These are phyloP conservation scores for Nomada flava DNA, from an alignment of 2,888 invertebrate species.

Conservation along the genomic window DNA sequence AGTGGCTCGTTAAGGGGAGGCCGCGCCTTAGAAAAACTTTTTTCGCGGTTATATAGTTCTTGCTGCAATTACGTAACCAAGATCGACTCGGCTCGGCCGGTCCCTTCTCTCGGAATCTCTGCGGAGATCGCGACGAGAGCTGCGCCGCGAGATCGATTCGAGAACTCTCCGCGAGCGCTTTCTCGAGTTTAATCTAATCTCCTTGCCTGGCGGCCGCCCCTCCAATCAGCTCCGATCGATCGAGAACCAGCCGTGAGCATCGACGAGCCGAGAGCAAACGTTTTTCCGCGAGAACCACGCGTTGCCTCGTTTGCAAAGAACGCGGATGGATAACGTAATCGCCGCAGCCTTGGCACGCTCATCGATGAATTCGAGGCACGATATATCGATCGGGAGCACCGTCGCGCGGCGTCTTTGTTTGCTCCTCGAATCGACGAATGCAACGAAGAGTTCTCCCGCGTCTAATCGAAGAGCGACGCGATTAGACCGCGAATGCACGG, in stretches of 20 bases:
- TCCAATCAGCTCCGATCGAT: too few relatives aligned
- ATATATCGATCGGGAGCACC: background rate
- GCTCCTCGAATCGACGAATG: background rate
- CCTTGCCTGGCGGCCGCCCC: too few relatives aligned
- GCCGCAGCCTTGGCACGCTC: conserved; percentile 30
- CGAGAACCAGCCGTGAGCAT: too few relatives aligned
- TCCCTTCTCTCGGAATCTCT: conserved; percentile 25
- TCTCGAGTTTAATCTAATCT: too few relatives aligned
- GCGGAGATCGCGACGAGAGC: conserved; percentile 25
- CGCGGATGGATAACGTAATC: background rate
- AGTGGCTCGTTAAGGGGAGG: conserved; percentile 41
- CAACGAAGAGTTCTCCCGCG: too few relatives aligned
- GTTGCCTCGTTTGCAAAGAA: conserved; percentile 12
- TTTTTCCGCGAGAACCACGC: background rate
- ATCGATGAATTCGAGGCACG: conserved; percentile 14
- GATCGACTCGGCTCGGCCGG: conserved; percentile 22
- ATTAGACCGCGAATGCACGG: too few relatives aligned
- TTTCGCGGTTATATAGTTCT: conserved; percentile 39
- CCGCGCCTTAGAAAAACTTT: conserved; percentile 46
- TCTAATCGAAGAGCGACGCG: too few relatives aligned
- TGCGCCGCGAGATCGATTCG: conserved; percentile 14
- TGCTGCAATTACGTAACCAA: conserved; percentile 48
- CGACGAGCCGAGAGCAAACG: background rate
- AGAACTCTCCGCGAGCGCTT: background rate
- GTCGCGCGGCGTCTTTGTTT: background rate